Percentiles rank a stretch among this genome's conserved stretches.
Conservation (phyloP, 2,888 invertebrate genomes). For the Chaetoderma sp. region DNA sequence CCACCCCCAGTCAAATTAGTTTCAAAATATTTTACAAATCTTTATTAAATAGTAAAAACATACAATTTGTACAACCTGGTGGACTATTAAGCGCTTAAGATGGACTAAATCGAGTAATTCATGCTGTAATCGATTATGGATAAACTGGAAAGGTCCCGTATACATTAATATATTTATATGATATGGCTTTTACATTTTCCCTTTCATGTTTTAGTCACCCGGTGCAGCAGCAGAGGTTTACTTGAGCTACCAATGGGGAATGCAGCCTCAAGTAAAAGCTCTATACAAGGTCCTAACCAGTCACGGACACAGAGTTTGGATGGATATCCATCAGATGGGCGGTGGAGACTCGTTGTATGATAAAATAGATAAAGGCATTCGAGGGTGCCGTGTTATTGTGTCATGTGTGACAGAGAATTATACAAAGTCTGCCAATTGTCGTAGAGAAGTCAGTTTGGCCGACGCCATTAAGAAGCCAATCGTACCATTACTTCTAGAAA, state of each 20-base stretch:
- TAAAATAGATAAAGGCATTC: constrained; percentile 64
- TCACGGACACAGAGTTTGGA: constrained; percentile 62
- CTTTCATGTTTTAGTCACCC: no score
- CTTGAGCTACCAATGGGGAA: constrained; percentile 67
- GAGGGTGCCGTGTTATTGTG: constrained; percentile 56
- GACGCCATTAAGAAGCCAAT: constrained; percentile 64
- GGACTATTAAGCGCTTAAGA: no score
- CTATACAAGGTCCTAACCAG: constrained; percentile 52
- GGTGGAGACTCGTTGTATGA: constrained; percentile 67
- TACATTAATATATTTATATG: no score
- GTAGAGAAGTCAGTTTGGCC: constrained; percentile 62
- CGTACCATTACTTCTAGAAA: constrained; percentile 61
- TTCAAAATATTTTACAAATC: no score
- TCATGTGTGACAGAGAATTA: constrained; percentile 65
- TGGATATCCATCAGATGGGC: constrained; percentile 68
- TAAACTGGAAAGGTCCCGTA: no score
- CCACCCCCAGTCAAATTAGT: no score
- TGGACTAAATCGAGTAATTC: no score
- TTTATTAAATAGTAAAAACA: no score
- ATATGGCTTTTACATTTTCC: no score
- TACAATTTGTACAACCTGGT: no score
- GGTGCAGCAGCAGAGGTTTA: constrained; percentile 50
- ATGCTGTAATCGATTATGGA: no score
- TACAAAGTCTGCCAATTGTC: constrained; percentile 62
- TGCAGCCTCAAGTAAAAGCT: constrained; percentile 57